These are phyloP conservation scores for Phataginus tricuspis DNA, from an alignment of 2,797 vertebrate genomes.

Conservation along the genomic window DNA sequence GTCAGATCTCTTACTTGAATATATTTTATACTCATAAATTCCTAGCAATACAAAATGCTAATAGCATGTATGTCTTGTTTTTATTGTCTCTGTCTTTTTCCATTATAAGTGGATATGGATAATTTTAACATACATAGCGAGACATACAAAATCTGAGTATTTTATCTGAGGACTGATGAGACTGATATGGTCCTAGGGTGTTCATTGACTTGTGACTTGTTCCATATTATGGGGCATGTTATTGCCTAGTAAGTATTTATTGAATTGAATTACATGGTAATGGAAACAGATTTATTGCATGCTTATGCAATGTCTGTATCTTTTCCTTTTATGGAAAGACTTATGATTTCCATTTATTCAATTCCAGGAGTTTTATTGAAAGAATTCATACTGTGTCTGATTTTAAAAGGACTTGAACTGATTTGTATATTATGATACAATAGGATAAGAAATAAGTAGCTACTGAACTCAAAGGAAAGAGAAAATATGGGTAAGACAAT, in stretches of 20 bases:
- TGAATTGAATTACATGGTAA: conserved; percentile 43
- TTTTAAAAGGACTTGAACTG: conserved; percentile 38
- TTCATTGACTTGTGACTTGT: conserved; percentile 43
- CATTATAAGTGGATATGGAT: conserved; percentile 19
- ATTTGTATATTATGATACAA: conserved; percentile 44
- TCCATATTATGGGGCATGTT: not conserved
- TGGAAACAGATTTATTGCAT: conserved; percentile 50
- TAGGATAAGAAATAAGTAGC: conserved; percentile 17
- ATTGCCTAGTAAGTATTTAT: conserved; percentile 51
- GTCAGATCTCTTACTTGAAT: conserved; percentile 53
- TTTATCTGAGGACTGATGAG: not conserved
- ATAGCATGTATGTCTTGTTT: not conserved
- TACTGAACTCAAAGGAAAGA: not conserved
- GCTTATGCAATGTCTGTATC: conserved; percentile 15
- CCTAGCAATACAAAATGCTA: not conserved
- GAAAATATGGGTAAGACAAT: not conserved
- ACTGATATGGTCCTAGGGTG: not conserved
- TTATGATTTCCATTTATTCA: conserved; percentile 57
- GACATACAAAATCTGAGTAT: conserved; percentile 4
- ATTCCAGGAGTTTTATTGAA: conserved; percentile 28
- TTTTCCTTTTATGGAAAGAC: conserved; percentile 50
- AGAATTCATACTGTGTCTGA: conserved; percentile 5
- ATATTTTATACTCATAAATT: conserved; percentile 54
- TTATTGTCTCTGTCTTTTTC: conserved; percentile 44
- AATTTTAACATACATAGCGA: conserved; percentile 24